Conservation (phyloP, 1,140 invertebrate genomes). For the Ips typographus region DNA sequence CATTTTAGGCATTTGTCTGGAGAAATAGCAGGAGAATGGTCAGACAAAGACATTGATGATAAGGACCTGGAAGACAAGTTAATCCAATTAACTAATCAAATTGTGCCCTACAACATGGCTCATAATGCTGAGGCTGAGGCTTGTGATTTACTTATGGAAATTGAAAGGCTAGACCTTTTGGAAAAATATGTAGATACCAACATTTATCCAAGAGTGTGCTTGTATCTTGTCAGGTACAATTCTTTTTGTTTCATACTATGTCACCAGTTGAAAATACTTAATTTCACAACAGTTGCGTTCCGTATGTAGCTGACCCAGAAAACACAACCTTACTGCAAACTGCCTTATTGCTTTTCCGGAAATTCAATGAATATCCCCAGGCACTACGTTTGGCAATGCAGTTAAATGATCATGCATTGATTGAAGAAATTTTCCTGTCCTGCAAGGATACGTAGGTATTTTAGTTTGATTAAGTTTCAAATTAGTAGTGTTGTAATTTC, state of each 20-base stretch:
- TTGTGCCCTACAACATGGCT: slow-evolving; percentile 96
- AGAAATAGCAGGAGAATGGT: slow-evolving; percentile 93
- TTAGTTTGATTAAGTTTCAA: not conserved
- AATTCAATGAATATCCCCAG: slow-evolving; percentile 93
- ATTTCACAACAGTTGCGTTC: slow-evolving; percentile 80
- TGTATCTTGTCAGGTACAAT: slow-evolving; percentile 84
- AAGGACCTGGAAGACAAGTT: slow-evolving; percentile 63
- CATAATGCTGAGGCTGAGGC: slow-evolving; percentile 99
- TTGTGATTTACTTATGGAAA: slow-evolving; percentile 98
- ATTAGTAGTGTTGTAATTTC: not conserved
- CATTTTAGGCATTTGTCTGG: slow-evolving; percentile 78
- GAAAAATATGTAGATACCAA: slow-evolving; percentile 90
- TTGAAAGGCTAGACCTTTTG: slow-evolving; percentile 88
- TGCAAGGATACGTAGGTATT: slow-evolving; percentile 82
- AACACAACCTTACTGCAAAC: slow-evolving; percentile 87
- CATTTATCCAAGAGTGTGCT: slow-evolving; percentile 91
- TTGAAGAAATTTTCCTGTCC: slow-evolving; percentile 83
- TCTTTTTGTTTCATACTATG: not conserved
- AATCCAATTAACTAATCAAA: slow-evolving; percentile 78
- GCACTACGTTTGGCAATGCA: slow-evolving; percentile 94
- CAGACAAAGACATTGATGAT: slow-evolving; percentile 64
- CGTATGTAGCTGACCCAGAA: slow-evolving; percentile 97
- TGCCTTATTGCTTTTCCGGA: slow-evolving; percentile 84
- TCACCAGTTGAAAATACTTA: not conserved
- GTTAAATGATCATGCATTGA: slow-evolving; percentile 83